Base-by-base conservation (phyloP, 2,888 invertebrate genomes). In the Phragmatobia fuliginosa region DNA sequence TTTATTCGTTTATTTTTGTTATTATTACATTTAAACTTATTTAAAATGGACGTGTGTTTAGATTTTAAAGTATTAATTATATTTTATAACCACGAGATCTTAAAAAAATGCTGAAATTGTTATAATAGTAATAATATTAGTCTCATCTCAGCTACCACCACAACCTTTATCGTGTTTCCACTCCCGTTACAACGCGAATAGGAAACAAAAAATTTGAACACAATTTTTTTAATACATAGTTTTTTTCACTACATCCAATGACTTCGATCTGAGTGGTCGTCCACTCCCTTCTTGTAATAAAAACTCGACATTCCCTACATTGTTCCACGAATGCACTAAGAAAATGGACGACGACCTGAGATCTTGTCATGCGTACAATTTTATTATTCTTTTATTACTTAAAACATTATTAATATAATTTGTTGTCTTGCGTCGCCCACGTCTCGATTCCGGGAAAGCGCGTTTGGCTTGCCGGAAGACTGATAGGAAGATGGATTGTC, bases 361-460 rank as follows among this genome's bases (percentile, higher is more conserved):
- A 86, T 91, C 91, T 89, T 84, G 86, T 84, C 93, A 91, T 90
- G 91, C 92, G 89, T 93, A 95, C 94, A 94, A 85, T 93, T 94
- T 92, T 91, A 91, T 92, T 92, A 90, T 91, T 93, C 90, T 90
- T 90, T 93, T 94, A 93, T 93, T 92, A 94, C 91, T 93, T 94
- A 93, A 94, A 94, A 94, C 93, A 86, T 94, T 94, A 94, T 92
- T 93, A 92, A 94, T 94, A 95, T 94, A 94, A 94, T 95, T 94
- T 95, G 94, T 94, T 94, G 94, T 95, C 90, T 87, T 79, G 92
- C 89, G 93, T 41, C 92, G 91, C 79, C 76, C 78, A 66, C 79
- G 85, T 79, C 80, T 86, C 93, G 89, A 90, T 91, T 90, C 85
- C 83, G 84, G 71, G 70, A 72, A 71, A 78, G 86, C 62, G 73